Evolutionary conservation across 2,113 vertebrate species (phyloP).

Genomic region (Toxostoma redivivum): DNA sequence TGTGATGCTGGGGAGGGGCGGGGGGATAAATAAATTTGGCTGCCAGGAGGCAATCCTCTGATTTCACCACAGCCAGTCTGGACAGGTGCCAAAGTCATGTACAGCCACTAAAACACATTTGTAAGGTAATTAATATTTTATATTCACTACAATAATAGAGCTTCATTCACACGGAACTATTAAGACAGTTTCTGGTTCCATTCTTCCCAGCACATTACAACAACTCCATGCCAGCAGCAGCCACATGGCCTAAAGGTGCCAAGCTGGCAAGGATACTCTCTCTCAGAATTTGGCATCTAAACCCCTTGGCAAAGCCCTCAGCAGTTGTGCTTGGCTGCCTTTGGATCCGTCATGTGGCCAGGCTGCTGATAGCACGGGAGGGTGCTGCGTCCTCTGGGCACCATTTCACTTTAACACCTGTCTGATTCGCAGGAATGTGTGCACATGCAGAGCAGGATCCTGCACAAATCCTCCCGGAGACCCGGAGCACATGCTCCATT

Average conservation of each 20-base stretch:
- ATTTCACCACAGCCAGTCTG: neutral
- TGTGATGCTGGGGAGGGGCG: neutral
- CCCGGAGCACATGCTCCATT: neutral
- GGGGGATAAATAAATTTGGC: neutral
- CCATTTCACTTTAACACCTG: slow-evolving; percentile 56
- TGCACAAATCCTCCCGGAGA: slow-evolving; percentile 44
- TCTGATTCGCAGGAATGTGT: slow-evolving; percentile 54
- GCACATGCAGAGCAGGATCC: slow-evolving; percentile 37
- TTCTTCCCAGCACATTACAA: slow-evolving; percentile 22
- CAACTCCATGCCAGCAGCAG: slow-evolving; percentile 28
- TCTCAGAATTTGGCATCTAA: slow-evolving; percentile 56
- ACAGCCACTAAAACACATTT: neutral
- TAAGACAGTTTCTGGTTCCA: slow-evolving; percentile 48
- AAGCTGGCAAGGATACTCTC: slow-evolving; percentile 62
- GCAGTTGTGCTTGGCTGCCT: slow-evolving; percentile 65
- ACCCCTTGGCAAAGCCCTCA: slow-evolving; percentile 39
- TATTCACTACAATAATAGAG: slow-evolving; percentile 1
- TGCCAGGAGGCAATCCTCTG: neutral
- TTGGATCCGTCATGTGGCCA: slow-evolving; percentile 49
- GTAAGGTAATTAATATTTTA: slow-evolving; percentile 58
- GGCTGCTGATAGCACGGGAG: slow-evolving; percentile 51
- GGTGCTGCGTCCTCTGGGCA: slow-evolving; percentile 51
- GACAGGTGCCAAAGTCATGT: neutral
- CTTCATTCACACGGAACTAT: slow-evolving; percentile 3
- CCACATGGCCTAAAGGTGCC: slow-evolving; percentile 65